Percentiles rank a stretch among this genome's conserved stretches.
phyloP scores from a whole-genome alignment of 2,113 vertebrate genomes.

The Mustelus asterias region DNA sequence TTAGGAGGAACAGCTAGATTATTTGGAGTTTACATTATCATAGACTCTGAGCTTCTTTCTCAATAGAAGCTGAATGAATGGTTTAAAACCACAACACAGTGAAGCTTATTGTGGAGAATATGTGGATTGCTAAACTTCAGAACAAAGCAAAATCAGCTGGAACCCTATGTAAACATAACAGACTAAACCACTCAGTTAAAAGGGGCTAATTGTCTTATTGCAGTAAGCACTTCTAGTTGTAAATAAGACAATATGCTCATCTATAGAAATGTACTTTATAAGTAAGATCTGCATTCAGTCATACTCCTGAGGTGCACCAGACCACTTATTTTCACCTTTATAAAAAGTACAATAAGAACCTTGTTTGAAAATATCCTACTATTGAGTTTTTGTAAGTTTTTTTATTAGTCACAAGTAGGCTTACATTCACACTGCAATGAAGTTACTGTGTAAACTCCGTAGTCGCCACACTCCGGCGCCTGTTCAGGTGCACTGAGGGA shows the following conservation, averaged over 20 bases:
- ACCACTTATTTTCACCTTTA: background rate
- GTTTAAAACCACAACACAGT: background rate
- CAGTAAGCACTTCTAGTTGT: background rate
- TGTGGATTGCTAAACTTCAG: background rate
- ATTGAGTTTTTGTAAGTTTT: too few species aligned
- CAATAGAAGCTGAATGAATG: background rate
- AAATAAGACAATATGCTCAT: background rate
- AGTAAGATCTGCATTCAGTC: background rate
- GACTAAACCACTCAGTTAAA: background rate
- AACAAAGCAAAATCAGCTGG: background rate
- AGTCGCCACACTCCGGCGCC: too few species aligned
- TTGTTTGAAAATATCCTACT: background rate
- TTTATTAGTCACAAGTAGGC: too few species aligned
- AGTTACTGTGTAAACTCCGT: too few species aligned
- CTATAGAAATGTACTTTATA: background rate
- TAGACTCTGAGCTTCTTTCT: background rate
- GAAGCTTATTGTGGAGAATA: background rate
- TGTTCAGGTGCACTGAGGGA: too few species aligned
- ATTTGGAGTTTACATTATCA: slow-evolving; percentile 4
- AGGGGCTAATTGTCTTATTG: background rate
- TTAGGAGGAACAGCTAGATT: slow-evolving; percentile 44
- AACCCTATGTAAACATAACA: background rate
- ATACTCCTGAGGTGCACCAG: background rate
- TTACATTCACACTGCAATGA: too few species aligned
- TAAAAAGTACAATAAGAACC: background rate